Conservation (phyloP, 2,888 invertebrate species). For the Dasysyrphus tricinctus region DNA sequence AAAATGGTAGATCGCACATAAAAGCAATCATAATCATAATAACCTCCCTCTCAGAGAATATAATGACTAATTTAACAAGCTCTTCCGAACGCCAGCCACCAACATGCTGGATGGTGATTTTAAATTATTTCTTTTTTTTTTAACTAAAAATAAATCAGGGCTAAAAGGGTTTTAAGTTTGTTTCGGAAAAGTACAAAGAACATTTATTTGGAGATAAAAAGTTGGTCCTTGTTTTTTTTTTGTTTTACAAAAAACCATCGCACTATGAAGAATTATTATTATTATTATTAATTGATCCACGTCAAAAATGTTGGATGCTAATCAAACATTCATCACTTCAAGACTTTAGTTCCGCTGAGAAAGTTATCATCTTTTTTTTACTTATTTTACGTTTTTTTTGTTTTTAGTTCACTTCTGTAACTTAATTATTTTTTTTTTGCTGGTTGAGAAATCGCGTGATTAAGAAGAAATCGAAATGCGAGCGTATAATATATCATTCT, state of each 20-base stretch:
- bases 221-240: constrained; percentile 15
- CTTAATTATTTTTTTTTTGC: constrained; percentile 53
- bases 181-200: constrained; percentile 46
- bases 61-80: constrained; percentile 41
- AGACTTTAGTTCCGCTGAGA: constrained; percentile 60
- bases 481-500: constrained; percentile 60
- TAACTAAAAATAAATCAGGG: not conserved
- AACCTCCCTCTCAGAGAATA: constrained; percentile 25
- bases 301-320: constrained; percentile 49
- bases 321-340: constrained; percentile 66
- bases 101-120: constrained; percentile 45
- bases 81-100: constrained; percentile 28
- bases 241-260: constrained; percentile 6
- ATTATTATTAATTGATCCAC: constrained; percentile 45
- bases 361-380: constrained; percentile 19
- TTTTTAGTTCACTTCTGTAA: constrained; percentile 18
- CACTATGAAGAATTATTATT: constrained; percentile 5
- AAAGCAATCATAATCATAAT: constrained; percentile 13
- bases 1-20: constrained; percentile 15
- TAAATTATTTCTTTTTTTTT: constrained; percentile 12
- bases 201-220: not conserved
- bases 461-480: constrained; percentile 59
- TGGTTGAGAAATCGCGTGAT: constrained; percentile 66
- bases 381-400: not conserved
- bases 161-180: not conserved